These are phyloP conservation scores for Catostylus mosaicus DNA, from an alignment of 30 jellyfish, hydroid and myxozoan genomes.

Conservation along the genomic window DNA sequence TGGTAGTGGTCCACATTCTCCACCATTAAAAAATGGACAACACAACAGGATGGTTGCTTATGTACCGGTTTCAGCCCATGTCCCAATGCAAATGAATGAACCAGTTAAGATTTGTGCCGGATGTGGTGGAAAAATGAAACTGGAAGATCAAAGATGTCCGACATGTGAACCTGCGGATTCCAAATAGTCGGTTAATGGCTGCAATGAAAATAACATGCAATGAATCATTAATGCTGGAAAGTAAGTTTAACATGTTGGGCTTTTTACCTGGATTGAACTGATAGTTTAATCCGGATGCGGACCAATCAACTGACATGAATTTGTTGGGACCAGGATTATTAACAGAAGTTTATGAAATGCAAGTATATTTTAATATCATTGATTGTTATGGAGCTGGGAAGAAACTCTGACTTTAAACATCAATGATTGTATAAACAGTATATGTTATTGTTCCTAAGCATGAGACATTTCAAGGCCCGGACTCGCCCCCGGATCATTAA, in stretches of 20 bases:
- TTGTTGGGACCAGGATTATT: too few relatives aligned
- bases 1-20: conserved; percentile 55
- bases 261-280: too few relatives aligned
- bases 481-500: too few relatives aligned
- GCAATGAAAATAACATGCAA: background rate
- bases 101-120: conserved; percentile 99
- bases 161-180: conserved; percentile 97
- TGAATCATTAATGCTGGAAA: background rate
- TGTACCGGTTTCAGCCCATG: conserved; percentile 98
- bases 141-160: conserved; percentile 98
- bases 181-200: conserved; percentile 2
- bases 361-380: too few relatives aligned
- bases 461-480: too few relatives aligned
- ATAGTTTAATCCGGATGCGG: too few relatives aligned
- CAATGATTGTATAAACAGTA: too few relatives aligned
- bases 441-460: too few relatives aligned
- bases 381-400: too few relatives aligned
- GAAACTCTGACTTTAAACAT: too few relatives aligned
- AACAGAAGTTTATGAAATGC: too few relatives aligned
- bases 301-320: too few relatives aligned
- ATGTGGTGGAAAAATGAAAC: conserved; percentile 98
- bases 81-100: conserved; percentile 87
- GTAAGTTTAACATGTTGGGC: background rate
- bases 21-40: conserved; percentile 70
- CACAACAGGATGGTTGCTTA: conserved; percentile 91